phyloP scores from a whole-genome alignment of 2,888 invertebrate genomes.

The Diaphora mendica region DNA sequence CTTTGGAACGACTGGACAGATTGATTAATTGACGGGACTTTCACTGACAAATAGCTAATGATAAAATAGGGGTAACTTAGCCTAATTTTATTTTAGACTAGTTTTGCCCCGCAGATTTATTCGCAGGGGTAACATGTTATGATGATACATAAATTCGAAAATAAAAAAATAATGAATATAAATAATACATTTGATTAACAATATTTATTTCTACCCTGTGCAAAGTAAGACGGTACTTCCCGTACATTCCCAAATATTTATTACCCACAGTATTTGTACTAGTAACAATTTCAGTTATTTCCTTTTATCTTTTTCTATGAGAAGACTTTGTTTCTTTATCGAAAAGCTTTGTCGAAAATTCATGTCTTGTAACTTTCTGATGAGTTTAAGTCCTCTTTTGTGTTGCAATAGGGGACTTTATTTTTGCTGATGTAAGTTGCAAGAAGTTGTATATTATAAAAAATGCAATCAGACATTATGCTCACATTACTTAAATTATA shows the following conservation, averaged over 20 bases:
- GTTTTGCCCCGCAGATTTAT: too few relatives aligned
- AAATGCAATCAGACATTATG: neutral
- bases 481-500: neutral
- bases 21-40: too few relatives aligned
- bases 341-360: constrained; percentile 14
- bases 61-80: too few relatives aligned
- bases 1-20: too few relatives aligned
- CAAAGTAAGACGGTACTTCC: neutral
- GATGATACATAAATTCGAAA: too few relatives aligned
- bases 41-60: too few relatives aligned
- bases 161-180: too few relatives aligned
- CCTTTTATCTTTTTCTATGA: constrained; percentile 42
- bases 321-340: constrained; percentile 8
- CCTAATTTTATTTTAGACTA: too few relatives aligned
- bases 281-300: constrained; percentile 41
- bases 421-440: neutral
- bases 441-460: neutral
- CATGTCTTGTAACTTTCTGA: constrained; percentile 7
- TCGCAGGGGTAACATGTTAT: too few relatives aligned
- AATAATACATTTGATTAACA: neutral
- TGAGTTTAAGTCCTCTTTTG: constrained; percentile 11
- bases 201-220: neutral
- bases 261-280: constrained; percentile 29
- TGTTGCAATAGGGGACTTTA: neutral
- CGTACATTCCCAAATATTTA: constrained; percentile 14